Base-by-base conservation (phyloP, 2,888 invertebrate genomes). In the Polyploca ridens region DNA sequence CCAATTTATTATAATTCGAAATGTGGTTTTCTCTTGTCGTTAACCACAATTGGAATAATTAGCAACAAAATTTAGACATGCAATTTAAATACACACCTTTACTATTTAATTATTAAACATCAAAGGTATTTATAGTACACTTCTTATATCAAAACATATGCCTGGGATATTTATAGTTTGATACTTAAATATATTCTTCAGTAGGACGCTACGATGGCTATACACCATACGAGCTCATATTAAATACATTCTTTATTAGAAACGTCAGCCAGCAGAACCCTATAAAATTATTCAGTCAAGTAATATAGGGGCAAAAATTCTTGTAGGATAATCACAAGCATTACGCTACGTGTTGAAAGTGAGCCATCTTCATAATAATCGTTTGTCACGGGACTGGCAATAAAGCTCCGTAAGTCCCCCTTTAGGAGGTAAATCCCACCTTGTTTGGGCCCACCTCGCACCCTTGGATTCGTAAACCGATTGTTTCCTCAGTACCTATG, bases 361-460 rank as follows among this genome's bases (percentile, higher is more conserved):
- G 80, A 83, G 82, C 76, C 79, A 78, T 84, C 84, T 84, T 82
- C 83, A 82, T 83, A 82, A 83, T 80, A 84, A 83, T 83, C 83
- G 82, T 83, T 86, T 86, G 84, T 86, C 86, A 84, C 81, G 75
- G 74, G 80, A 74, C 78, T 77, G 79, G 84, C 84, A 82, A 85
- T 85, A 83, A 84, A 83, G 79, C 78, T 74, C 72, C 73, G 76
- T 74, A 75, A 77, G 69, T 71, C 67, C 67, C 70, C 71, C 59
- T 61, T 61, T 61, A 57, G 69, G 61, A 44, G 61, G 49, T 65
- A 64, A 49, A 49, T 64, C 41, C 19, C 44, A 19, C 58, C 46
- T 57, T 62, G 3, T 57, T 49, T 64, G 64, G 33, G 14, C 58
- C 54, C 41, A 58, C 75, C 76, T 72, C 70, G 72, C 76, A 76